Evolutionary conservation across 1,140 invertebrate species (phyloP), one percentile per base, ranked within the genome.

Genomic region (Hesperophylax magnus): DNA sequence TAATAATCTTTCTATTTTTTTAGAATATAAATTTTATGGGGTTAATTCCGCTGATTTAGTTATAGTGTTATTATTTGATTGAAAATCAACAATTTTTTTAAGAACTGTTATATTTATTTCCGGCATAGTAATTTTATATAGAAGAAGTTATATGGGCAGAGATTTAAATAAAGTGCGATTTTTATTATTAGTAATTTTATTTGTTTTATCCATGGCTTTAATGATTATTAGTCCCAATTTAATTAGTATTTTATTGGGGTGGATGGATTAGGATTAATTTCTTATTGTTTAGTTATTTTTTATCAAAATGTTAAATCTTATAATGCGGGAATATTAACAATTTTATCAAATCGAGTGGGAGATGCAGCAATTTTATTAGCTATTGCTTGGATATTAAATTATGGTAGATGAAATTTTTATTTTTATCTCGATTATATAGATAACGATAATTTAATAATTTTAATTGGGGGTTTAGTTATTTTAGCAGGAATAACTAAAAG

Each of bases 211-310:
- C 17, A 94, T 94, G 90, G 87, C 93, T 84, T 88, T 93, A 85
- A 89, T 94, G 90, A 92, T 94, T 93, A 88, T 93, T 87, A 92
- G 91, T 14, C 91, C 91, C 83, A 93, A 93, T 92, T 88, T 93
- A 87, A 87, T 93, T 89, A 91, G 89, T 86, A 93, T 94, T 91
- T 90, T 94, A 86, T 90, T 94, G 86, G 93, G 93, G 0, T 93
- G 93, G 93, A 94, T 92, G 92, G 92, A 0, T 90, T 94, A 9
- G 53, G 53, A 3, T 56, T 56, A 56, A 18, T 56, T 17, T 56
- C 53, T 56, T 56, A 9, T 56, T 56, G 53, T 9, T 56, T 56
- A 56, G 2, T 56, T 3, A 56, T 56, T 56, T 56, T 17, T 56
- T 56, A 56, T 56, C 53, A 56, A 56, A 56, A 56, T 56, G 53